Base-by-base conservation (phyloP, 92 coral and sea anemone species). In the Porites cylindrica region DNA sequence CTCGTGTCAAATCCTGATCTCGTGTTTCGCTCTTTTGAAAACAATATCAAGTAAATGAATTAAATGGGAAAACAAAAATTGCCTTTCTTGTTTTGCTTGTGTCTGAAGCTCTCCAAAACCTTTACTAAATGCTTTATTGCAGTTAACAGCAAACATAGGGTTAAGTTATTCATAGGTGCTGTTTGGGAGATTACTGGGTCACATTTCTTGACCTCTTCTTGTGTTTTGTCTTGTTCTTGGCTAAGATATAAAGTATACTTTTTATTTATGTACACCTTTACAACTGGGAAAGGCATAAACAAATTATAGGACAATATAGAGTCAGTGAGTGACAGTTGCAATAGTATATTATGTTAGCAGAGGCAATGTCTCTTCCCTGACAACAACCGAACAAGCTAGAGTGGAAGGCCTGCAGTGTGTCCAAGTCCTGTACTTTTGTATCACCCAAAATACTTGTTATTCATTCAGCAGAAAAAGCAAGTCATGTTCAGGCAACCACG, bases 181-280 rank as follows among this genome's bases (percentile, higher is more conserved):
- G 21, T 65, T 51, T 64, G 50, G 16, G 16, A 68, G 85, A 68
- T 53, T 81, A 81, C 2, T 51, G 32, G 85, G 85, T 43, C 63
- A 69, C 24, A 18, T 21, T 66, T 17, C 17, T 3, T 80, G 84
- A 80, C 84, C 85, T 14, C 76, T 54, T 9, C 47, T 56, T 9
- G 61, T 51, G 76, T 53, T 72, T 24, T 54, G 38, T 69, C 61
- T 11, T 51, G 62, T 73, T 51, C 63, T 14, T 43, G 2, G 78
- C 66, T 7, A 16, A 32, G 62, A 73, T 17, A 1, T 62, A 62
- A 7, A 62, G 66, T 18, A n/a, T 10, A n/a, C n/a, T 63, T 19
- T 51, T 72, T 18, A 18, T 38, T 73, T n/a, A 21, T 50, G 18
- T 50, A 50, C 43, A 43, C 56, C 53, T 21, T 51, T 56, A 14